These are phyloP conservation scores for Spea hammondii DNA, from an alignment of 2,797 vertebrate genomes.

Conservation along the genomic window DNA sequence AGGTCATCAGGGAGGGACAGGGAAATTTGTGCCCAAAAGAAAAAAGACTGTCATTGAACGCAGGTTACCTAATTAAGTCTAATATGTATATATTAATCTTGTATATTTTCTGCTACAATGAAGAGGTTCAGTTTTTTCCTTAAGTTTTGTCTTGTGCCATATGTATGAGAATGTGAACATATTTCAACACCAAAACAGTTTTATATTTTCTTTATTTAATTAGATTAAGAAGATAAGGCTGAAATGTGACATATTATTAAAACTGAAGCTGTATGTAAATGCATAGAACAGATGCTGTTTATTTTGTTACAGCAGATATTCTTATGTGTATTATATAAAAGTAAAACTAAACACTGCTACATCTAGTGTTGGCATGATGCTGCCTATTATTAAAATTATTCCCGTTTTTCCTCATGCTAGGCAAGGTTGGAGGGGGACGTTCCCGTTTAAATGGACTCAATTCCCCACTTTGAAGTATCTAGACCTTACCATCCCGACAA, in stretches of 20 bases:
- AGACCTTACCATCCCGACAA: no score
- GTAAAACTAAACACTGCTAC: not conserved
- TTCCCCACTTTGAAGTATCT: no score
- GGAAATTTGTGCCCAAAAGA: no score
- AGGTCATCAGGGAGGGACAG: no score
- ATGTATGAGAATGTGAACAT: slow-evolving; percentile 38
- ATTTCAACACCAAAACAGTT: slow-evolving; percentile 34
- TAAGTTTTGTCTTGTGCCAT: slow-evolving; percentile 37
- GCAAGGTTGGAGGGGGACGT: no score
- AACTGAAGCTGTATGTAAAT: not conserved
- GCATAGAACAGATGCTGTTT: slow-evolving; percentile 29
- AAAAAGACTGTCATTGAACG: no score
- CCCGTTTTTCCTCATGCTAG: no score
- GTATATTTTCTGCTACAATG: slow-evolving; percentile 20
- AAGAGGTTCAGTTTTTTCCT: slow-evolving; percentile 20
- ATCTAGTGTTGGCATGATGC: no score
- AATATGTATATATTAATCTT: not conserved
- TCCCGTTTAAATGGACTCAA: no score
- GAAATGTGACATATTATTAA: slow-evolving; percentile 30
- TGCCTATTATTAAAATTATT: no score
- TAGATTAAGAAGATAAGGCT: slow-evolving; percentile 20
- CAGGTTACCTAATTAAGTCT: no score
- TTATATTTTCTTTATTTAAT: slow-evolving; percentile 32
- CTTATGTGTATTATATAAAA: slow-evolving; percentile 21
- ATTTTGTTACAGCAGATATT: slow-evolving; percentile 3